Conservation (phyloP, 2,888 invertebrate genomes). For the Oxycera nigricornis region DNA sequence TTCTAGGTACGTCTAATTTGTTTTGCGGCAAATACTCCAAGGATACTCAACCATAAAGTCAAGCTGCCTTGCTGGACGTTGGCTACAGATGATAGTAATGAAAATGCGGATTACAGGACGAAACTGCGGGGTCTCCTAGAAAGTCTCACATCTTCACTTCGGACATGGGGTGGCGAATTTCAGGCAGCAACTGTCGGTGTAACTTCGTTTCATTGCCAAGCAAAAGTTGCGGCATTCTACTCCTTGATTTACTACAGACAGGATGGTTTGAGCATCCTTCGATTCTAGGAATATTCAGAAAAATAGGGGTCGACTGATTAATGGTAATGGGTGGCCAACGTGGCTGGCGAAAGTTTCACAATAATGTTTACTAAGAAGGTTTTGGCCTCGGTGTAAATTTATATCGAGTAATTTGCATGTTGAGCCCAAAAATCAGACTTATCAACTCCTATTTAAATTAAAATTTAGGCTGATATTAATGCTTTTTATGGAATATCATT, state of each 20-base stretch:
- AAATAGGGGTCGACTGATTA: no score
- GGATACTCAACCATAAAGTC: neutral
- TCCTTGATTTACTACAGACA: conserved; percentile 19
- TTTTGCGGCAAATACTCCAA: neutral
- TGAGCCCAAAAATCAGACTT: no score
- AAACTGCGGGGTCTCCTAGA: neutral
- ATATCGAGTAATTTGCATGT: no score
- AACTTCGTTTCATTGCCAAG: conserved; percentile 21
- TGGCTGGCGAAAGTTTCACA: no score
- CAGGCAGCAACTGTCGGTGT: neutral
- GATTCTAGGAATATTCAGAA: neutral
- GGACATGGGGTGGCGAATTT: neutral
- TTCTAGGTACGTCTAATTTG: no score
- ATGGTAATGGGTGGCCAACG: no score
- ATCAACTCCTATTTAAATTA: no score
- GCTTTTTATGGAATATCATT: no score
- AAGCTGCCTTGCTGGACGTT: neutral
- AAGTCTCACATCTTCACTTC: neutral
- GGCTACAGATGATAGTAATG: neutral
- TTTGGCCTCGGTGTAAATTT: no score
- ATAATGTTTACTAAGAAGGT: no score
- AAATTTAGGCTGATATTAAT: no score
- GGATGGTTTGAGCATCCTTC: neutral
- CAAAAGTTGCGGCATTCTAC: conserved; percentile 22
- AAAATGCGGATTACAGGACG: conserved; percentile 1